A percentile compares a stretch with the other conserved stretches of the same genome.
Conservation (phyloP, 2,113 vertebrate genomes). For the Sinocyclocheilus grahami region DNA sequence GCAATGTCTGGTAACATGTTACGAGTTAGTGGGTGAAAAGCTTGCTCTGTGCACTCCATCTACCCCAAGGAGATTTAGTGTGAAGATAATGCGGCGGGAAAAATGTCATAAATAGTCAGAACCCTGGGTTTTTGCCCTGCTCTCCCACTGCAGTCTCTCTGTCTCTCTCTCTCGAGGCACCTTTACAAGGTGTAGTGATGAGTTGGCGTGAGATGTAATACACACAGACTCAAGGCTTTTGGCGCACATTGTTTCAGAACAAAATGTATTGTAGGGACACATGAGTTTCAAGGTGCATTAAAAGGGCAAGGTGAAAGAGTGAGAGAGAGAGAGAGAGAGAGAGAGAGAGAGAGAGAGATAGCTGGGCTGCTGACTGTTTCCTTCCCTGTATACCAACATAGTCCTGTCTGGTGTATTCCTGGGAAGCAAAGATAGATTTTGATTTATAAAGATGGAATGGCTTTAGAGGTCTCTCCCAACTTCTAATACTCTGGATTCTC, state of each 20-base stretch:
- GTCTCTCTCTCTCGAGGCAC: conserved; percentile 65
- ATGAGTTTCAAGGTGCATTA: conserved; percentile 38
- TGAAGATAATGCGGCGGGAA: conserved; percentile 79
- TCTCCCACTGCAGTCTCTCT: conserved; percentile 57
- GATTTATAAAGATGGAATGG: conserved; percentile 44
- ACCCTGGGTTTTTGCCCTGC: conserved; percentile 62
- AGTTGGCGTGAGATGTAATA: conserved; percentile 75
- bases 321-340: background rate
- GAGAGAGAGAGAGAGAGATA: no score
- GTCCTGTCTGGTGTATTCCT: conserved; percentile 39
- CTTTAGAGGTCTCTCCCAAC: background rate
- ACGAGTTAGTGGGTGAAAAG: conserved; percentile 70
- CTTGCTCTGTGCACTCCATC: conserved; percentile 71
- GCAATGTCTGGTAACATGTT: conserved; percentile 79
- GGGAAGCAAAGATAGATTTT: conserved; percentile 42
- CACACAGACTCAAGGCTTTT: conserved; percentile 68
- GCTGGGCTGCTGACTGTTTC: no score
- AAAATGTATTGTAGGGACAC: conserved; percentile 52
- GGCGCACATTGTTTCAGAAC: conserved; percentile 62
- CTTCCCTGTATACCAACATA: background rate
- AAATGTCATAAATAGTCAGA: conserved; percentile 78
- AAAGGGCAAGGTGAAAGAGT: conserved; percentile 5
- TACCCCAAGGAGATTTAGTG: conserved; percentile 76
- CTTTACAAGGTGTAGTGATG: conserved; percentile 77
- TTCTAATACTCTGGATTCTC: background rate